Conservation (phyloP, 2,113 vertebrate genomes). For the Pitta sordida region DNA sequence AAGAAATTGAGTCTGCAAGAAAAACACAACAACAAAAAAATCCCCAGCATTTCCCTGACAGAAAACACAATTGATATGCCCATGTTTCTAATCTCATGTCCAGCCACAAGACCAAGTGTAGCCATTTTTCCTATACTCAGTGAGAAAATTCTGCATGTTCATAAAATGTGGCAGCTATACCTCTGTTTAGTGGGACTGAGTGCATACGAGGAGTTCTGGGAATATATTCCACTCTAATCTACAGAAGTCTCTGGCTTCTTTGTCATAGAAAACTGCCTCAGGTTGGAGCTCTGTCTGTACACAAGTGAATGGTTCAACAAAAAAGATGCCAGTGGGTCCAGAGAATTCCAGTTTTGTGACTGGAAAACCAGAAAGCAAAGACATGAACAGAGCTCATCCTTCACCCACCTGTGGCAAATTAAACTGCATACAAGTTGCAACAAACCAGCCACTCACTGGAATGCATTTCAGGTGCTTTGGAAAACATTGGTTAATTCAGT, state of each 20-base stretch:
- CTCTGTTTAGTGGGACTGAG: neutral
- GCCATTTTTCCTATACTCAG: neutral
- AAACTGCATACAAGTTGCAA: neutral
- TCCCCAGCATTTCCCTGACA: neutral
- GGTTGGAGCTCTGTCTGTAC: neutral
- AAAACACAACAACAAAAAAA: neutral
- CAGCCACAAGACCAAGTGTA: neutral
- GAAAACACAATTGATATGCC: neutral
- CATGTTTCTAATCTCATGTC: neutral
- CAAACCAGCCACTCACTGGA: neutral
- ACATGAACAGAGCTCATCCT: neutral
- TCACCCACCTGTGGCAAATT: neutral
- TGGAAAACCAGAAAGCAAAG: neutral
- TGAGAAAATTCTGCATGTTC: neutral
- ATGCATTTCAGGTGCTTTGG: neutral
- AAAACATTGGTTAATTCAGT: neutral
- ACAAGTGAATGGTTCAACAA: neutral
- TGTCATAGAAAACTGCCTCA: neutral
- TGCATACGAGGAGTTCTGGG: neutral
- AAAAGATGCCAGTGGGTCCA: neutral
- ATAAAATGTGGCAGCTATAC: neutral
- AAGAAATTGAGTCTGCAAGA: neutral
- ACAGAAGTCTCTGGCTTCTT: neutral
- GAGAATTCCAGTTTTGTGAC: neutral
- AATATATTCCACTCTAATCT: neutral